A percentile compares a stretch with the other conserved stretches of the same genome.
Conservation (phyloP, 2,113 vertebrate genomes). For the Parus major region DNA sequence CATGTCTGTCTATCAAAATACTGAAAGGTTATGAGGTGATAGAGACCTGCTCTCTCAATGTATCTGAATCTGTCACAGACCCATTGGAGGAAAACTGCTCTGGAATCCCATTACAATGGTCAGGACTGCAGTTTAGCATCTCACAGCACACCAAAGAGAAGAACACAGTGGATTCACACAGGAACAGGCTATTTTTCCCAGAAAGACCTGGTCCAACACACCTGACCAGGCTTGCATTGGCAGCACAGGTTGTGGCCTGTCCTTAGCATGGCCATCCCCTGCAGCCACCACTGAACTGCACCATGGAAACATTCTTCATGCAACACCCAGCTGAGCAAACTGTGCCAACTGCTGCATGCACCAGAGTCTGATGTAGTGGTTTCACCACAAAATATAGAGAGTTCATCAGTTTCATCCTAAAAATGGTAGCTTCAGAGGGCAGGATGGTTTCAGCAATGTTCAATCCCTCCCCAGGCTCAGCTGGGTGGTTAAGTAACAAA, state of each 20-base stretch:
- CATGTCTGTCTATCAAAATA: neutral
- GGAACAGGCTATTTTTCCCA: neutral
- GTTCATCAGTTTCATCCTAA: neutral
- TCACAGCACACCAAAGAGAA: neutral
- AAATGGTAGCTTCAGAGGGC: neutral
- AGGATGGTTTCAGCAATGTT: neutral
- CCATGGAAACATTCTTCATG: neutral
- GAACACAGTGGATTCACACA: neutral
- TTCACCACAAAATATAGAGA: neutral
- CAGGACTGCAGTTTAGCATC: neutral
- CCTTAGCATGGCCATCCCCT: neutral
- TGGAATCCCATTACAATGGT: neutral
- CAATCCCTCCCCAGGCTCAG: neutral
- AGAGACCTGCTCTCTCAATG: neutral
- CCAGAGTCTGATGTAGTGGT: neutral
- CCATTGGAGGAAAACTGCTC: neutral
- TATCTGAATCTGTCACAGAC: no score
- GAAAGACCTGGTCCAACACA: neutral
- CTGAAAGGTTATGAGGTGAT: neutral
- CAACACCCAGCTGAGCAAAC: neutral
- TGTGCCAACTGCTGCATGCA: neutral
- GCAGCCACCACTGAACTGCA: neutral
- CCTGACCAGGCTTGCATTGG: neutral
- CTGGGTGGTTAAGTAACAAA: neutral
- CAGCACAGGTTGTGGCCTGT: rapidly evolving